A percentile compares a stretch with the other conserved stretches of the same genome.
These are phyloP conservation scores for Conus ventricosus DNA, from an alignment of 1,140 invertebrate genomes.

Conservation along the genomic window DNA sequence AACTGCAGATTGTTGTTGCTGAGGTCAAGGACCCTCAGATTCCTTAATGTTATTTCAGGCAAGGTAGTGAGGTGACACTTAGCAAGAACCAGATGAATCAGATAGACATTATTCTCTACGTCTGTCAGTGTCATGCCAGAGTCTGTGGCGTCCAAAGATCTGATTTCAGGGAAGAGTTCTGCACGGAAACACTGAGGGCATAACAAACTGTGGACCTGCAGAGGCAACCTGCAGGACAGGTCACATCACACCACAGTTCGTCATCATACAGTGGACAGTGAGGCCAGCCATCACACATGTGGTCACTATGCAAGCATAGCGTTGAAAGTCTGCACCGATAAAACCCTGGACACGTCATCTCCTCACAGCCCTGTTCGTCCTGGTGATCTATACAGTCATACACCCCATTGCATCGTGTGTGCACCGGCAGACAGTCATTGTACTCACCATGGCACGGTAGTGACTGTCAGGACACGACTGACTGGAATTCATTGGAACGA, in stretches of 20 bases:
- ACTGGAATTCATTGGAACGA: background rate
- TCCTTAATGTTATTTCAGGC: background rate
- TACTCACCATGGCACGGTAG: background rate
- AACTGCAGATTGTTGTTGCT: constrained; percentile 18
- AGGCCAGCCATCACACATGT: constrained; percentile 20
- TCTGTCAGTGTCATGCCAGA: background rate
- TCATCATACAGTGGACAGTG: constrained; percentile 39
- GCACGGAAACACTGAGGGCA: constrained; percentile 10
- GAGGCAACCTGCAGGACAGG: constrained; percentile 45
- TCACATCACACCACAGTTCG: constrained; percentile 33
- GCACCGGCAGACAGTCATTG: background rate
- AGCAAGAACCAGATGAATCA: background rate
- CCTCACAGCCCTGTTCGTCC: constrained; percentile 3
- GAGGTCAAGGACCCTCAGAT: constrained; percentile 23
- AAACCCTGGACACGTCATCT: constrained; percentile 34
- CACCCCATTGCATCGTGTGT: constrained; percentile 15
- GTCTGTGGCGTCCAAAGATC: background rate
- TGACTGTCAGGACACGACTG: background rate
- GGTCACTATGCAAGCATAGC: constrained; percentile 18
- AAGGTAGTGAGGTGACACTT: background rate
- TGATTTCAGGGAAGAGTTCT: background rate
- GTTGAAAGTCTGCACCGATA: constrained; percentile 27
- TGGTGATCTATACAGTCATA: constrained; percentile 1
- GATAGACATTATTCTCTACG: background rate
- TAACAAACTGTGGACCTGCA: constrained; percentile 1